Percentiles rank a stretch among this genome's conserved stretches.
Evolutionary conservation across 1,140 invertebrate species (phyloP).

Genomic region (Hyphantria cunea): DNA sequence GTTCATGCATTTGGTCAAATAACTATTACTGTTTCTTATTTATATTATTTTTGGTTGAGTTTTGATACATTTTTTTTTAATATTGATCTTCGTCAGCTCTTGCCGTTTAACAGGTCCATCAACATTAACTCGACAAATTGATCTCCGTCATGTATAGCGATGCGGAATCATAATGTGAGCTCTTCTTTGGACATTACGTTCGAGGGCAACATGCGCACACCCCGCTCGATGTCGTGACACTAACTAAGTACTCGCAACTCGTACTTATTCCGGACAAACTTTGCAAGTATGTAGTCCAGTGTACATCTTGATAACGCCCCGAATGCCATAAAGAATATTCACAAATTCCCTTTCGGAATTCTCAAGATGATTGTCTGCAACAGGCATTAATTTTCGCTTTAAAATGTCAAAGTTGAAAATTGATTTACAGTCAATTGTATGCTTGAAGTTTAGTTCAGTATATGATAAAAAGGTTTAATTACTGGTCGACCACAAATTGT

Average conservation of each 20-base stretch:
- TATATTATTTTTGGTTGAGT: too few relatives aligned
- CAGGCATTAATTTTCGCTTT: slow-evolving; percentile 4
- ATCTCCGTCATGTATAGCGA: too few relatives aligned
- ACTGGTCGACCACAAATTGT: background rate
- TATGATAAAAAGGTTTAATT: background rate
- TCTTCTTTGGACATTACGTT: background rate
- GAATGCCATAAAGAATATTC: slow-evolving; percentile 7
- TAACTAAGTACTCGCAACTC: slow-evolving; percentile 15
- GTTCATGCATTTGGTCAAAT: too few relatives aligned
- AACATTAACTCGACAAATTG: too few relatives aligned
- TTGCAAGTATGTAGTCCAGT: slow-evolving; percentile 7
- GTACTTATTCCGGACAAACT: slow-evolving; percentile 12
- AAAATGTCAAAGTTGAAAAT: background rate
- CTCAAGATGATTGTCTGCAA: slow-evolving; percentile 1
- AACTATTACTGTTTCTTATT: too few relatives aligned
- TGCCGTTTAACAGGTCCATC: too few relatives aligned
- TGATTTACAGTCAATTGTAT: background rate
- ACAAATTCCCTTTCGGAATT: slow-evolving; percentile 16
- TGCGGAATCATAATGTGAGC: too few relatives aligned
- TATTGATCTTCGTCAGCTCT: too few relatives aligned
- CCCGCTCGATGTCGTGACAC: slow-evolving; percentile 31
- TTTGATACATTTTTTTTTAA: too few relatives aligned
- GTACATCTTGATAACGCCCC: slow-evolving; percentile 4
- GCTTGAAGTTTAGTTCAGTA: background rate
- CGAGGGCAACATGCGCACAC: slow-evolving; percentile 42